Conservation (phyloP, 1,140 invertebrate genomes). For the Tetragnatha versicolor region DNA sequence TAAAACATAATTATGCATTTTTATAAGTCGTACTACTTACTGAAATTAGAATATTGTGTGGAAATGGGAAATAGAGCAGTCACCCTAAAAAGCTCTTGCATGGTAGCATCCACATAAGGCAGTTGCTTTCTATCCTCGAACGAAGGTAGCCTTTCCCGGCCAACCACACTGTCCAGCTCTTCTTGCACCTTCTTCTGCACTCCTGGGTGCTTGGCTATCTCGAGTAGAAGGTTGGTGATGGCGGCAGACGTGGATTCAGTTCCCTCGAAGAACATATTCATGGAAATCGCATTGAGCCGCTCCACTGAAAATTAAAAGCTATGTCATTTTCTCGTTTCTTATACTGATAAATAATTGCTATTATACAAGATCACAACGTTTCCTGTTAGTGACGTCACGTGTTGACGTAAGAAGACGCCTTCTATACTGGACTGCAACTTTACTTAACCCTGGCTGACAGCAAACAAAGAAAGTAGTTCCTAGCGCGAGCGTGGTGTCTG, state of each 20-base stretch:
- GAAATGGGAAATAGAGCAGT: not conserved
- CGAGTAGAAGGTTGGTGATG: not conserved
- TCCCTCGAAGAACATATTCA: conserved; percentile 35
- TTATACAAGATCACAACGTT: too few species aligned
- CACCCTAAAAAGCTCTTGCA: conserved; percentile 25
- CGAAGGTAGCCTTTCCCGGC: conserved; percentile 56
- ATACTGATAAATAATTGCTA: too few species aligned
- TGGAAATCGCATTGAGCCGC: not conserved
- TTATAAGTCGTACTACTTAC: conserved; percentile 14
- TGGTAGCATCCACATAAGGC: conserved; percentile 56
- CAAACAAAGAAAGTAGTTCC: too few species aligned
- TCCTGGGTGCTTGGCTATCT: not conserved
- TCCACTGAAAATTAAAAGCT: conserved; percentile 33
- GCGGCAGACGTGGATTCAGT: conserved; percentile 6
- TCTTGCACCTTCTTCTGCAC: conserved; percentile 60
- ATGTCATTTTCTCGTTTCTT: too few species aligned
- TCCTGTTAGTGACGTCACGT: too few species aligned
- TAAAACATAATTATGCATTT: too few species aligned
- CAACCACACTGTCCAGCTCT: conserved; percentile 59
- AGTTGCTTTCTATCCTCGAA: conserved; percentile 52
- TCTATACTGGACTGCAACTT: too few species aligned
- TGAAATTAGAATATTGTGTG: conserved; percentile 25
- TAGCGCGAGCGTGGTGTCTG: too few species aligned
- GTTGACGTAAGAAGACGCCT: too few species aligned
- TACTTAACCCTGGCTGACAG: too few species aligned